Base-by-base conservation (phyloP, 1,140 invertebrate genomes). In the Brachionus angularis region DNA sequence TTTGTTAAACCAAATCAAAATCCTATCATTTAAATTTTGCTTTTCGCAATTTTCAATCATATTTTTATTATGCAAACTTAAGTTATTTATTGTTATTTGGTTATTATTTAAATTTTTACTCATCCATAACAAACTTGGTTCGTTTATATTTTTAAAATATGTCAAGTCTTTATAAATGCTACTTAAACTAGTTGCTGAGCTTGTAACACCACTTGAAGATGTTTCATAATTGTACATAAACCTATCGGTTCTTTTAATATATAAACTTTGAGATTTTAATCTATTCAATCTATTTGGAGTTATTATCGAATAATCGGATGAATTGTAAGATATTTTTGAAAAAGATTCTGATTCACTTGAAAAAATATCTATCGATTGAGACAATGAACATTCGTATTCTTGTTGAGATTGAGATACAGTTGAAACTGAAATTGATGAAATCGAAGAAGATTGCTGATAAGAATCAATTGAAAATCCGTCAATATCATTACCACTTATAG, bases 101-200 rank as follows among this genome's bases (percentile, higher is more conserved):
- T 34, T 58, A 12, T 58, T 58, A 23, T 58, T 36, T 12, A 58
- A 39, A 12, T 18, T 39, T 42, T 7, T 39, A 36, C 53, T 58
- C 39, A 23, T 16, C 53, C 53, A 58, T 12, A 58, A 10, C 25
- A 34, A 39, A 58, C 36, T 39, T 34, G 53, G 53, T 21, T 58
- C 53, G 3, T 31, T 23, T 39, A 58, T 39, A 1, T n/a, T 18
- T 21, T 58, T 23, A 25, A 58, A 58, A 58, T 58, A 36, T 14
- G 33, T 58, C 0, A 58, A 29, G 10, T 58, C 53, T 58, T 58
- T 58, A 39, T 58, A 58, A 39, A 58, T 29, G 39, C 53, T 58
- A 34, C 53, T 58, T 4, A 58, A 36, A 12, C 53, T 58, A 23
- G 53, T 39, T 25, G 33, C 33, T 39, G 53, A 58, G 16, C 53